Percentiles rank a stretch among this genome's conserved stretches.
These are phyloP conservation scores for Drosophila baimaii DNA, from an alignment of 1,140 invertebrate genomes.

Conservation along the genomic window DNA sequence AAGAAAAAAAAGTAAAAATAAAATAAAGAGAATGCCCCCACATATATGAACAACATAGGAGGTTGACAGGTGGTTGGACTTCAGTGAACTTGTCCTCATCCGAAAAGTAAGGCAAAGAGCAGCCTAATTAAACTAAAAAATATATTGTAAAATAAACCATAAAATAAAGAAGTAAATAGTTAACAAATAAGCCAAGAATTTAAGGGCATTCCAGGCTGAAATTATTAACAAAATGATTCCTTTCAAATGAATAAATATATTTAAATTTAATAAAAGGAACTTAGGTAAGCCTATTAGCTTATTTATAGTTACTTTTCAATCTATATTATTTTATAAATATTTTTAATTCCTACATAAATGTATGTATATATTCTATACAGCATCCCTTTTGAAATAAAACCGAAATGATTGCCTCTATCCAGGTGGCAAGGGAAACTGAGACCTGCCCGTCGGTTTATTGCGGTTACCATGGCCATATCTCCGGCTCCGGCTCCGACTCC, in stretches of 20 bases:
- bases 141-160: neutral
- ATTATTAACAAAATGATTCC: too few relatives aligned
- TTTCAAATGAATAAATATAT: neutral
- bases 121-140: neutral
- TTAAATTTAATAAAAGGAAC: neutral
- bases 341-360: too few relatives aligned
- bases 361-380: neutral
- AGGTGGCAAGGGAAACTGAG: neutral
- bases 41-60: constrained; percentile 4
- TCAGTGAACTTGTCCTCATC: constrained; percentile 14
- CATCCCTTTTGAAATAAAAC: constrained; percentile 2
- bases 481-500: neutral
- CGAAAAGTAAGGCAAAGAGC: neutral
- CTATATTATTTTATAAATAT: neutral
- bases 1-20: neutral
- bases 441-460: neutral
- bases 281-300: too few relatives aligned
- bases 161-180: neutral
- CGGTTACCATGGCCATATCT: constrained; percentile 7
- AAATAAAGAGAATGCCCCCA: constrained; percentile 3
- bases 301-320: too few relatives aligned
- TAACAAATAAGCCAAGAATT: neutral
- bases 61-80: neutral
- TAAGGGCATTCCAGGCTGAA: too few relatives aligned
- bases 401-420: constrained; percentile 9